Evolutionary conservation across 2,888 invertebrate genomes (phyloP), one percentile per base, ranked within the genome.

Genomic region (Anthoptus insignis): DNA sequence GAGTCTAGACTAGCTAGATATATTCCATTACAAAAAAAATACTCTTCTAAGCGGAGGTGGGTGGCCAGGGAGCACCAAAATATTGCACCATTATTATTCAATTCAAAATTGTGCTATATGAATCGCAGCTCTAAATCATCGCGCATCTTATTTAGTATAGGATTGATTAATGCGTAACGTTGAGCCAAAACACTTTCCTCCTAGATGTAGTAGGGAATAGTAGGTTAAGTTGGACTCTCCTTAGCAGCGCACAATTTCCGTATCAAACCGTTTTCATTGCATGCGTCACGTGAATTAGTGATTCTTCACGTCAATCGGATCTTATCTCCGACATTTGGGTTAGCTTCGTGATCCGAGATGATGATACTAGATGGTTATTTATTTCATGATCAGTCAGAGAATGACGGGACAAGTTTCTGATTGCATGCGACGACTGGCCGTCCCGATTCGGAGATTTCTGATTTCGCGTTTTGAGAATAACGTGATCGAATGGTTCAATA

Each of bases 271-370:
- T 75, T 74, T 76, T 72, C 59, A 72, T 77, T 75, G 76, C 75
- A 69, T 77, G 76, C 58, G 66, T 73, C 73, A 69, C 72, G 67
- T 69, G 77, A 80, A 84, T 85, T 83, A 83, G 84, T 85, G 85
- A 81, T 87, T 87, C 87, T 89, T 84, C 84, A 82, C 82, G 83
- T 89, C 89, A 86, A 81, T 86, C 83, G 68, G 84, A 89, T 89
- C 75, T 78, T 84, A 89, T 89, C 89, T 81, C 64, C 69, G 82
- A 84, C 85, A 89, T 91, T 87, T 81, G 78, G 90, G 91, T 89
- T 84, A 89, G 78, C 79, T 78, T 87, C 88, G 82, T 84, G 87
- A 88, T 87, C 80, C 61, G 64, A 80, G 84, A 86, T 86, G 72
- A 71, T 75, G 77, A 77, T 82, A 82, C 83, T 84, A 80, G 81